Percentiles rank a stretch among this genome's conserved stretches.
Conservation (phyloP, 2,888 invertebrate species). For the Limnephilus rhombicus region DNA sequence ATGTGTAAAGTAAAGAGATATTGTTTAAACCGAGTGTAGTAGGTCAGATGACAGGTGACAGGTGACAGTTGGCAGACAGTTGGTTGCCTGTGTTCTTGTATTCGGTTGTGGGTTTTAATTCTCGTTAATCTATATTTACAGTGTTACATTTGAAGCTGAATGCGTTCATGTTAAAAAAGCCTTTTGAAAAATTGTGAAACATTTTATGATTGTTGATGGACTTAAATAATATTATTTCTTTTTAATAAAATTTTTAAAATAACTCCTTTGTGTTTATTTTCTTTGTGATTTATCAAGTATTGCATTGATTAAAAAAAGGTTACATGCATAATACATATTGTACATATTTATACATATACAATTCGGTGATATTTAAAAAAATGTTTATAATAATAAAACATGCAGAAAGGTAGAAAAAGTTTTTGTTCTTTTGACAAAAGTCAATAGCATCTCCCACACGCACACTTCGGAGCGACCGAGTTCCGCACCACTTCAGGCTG, state of each 20-base stretch:
- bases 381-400: no score
- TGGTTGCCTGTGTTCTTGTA: constrained; percentile 56
- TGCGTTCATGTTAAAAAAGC: constrained; percentile 40
- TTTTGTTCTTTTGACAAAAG: no score
- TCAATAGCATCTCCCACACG: no score
- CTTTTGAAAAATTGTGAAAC: constrained; percentile 54
- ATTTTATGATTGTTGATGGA: constrained; percentile 62
- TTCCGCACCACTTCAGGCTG: no score
- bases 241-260: constrained; percentile 63
- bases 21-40: constrained; percentile 54
- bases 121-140: constrained; percentile 60
- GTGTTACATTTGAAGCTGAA: constrained; percentile 58
- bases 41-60: not conserved
- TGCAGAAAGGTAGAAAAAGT: no score
- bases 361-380: no score
- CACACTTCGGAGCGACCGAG: no score
- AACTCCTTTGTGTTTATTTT: constrained; percentile 4
- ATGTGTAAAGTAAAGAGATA: constrained; percentile 49
- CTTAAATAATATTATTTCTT: constrained; percentile 64
- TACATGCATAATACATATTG: no score
- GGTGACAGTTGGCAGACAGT: no score
- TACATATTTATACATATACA: no score
- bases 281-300: no score
- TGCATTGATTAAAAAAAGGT: no score
- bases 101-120: constrained; percentile 65